Conservation (phyloP, 2,113 vertebrate genomes). For the Tachycineta bicolor region DNA sequence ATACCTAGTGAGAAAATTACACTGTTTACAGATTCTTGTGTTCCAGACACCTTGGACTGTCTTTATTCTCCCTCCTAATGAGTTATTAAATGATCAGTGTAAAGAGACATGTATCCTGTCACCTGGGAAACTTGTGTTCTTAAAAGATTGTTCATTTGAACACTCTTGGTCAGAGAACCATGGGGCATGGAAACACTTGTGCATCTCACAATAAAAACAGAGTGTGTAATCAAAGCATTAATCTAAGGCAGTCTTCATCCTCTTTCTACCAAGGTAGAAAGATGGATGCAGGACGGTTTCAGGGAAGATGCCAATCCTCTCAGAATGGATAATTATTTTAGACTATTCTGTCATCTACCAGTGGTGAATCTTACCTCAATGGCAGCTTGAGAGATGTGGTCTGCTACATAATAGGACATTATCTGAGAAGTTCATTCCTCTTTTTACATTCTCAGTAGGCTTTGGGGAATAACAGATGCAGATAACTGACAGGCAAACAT, state of each 20-base stretch:
- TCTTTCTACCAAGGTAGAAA: neutral
- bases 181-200: neutral
- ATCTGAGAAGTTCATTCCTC: neutral
- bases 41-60: neutral
- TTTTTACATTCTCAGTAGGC: neutral
- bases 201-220: neutral
- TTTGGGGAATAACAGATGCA: conserved; percentile 5
- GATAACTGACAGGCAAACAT: neutral
- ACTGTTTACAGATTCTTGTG: neutral
- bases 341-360: neutral
- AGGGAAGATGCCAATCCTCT: conserved; percentile 1
- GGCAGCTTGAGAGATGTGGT: neutral
- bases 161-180: neutral
- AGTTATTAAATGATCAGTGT: neutral
- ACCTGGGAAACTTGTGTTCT: neutral
- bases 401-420: neutral
- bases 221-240: neutral
- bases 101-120: neutral
- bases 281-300: neutral
- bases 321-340: conserved; percentile 16
- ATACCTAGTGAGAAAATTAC: neutral
- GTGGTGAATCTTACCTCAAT: neutral
- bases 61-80: neutral
- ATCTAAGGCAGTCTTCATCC: neutral
- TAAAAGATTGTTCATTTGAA: neutral